phyloP scores from a whole-genome alignment of 2,113 vertebrate species.

The Oxyruncus cristatus region DNA sequence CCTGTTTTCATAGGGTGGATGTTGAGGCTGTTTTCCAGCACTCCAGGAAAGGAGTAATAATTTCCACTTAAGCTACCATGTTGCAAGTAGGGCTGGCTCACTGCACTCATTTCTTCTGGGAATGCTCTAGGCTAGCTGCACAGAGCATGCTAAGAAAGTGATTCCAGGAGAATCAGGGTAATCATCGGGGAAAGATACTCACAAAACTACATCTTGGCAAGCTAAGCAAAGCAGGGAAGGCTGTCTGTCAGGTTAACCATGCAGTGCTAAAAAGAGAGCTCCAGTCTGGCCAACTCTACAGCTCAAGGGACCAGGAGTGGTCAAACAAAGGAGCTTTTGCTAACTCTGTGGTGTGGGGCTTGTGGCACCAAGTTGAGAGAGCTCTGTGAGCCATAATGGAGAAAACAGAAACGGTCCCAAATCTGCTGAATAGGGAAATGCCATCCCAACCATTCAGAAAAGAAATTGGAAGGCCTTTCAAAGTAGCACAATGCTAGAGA shows the following conservation, averaged over 20 bases:
- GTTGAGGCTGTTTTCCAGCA: background rate
- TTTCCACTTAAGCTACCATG: background rate
- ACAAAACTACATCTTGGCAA: background rate
- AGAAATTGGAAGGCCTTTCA: slow-evolving; percentile 32
- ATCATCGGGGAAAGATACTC: background rate
- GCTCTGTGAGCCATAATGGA: background rate
- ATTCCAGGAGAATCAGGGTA: slow-evolving; percentile 33
- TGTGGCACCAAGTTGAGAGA: background rate
- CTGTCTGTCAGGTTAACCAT: background rate
- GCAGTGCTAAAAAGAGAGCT: background rate
- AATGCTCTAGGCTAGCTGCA: background rate
- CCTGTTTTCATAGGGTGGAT: background rate
- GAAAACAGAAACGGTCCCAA: background rate
- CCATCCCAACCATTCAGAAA: slow-evolving; percentile 24
- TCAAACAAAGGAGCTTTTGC: slow-evolving; percentile 25
- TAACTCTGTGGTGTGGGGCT: background rate
- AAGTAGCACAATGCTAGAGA: slow-evolving; percentile 29
- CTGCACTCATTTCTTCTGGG: background rate
- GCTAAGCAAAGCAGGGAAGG: background rate
- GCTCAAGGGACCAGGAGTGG: background rate
- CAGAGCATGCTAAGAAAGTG: background rate
- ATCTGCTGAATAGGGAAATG: slow-evolving; percentile 61
- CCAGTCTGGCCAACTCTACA: background rate
- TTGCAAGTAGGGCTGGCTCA: background rate
- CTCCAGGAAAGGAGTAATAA: background rate